Conservation (phyloP, 2,797 vertebrate genomes). For the Mus minutoides region DNA sequence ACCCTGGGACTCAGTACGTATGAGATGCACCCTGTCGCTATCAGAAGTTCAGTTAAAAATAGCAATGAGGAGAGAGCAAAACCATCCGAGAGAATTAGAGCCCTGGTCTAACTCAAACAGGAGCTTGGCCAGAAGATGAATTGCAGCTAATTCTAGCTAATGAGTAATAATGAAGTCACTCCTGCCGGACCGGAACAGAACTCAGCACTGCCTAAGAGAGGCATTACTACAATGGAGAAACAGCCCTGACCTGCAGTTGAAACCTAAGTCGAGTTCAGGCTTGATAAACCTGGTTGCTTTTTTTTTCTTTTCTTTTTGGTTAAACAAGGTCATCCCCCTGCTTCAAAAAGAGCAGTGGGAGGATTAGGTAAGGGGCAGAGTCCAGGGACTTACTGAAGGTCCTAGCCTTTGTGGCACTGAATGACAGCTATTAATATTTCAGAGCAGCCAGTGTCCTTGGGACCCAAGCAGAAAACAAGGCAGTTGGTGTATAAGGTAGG, state of each 20-base stretch:
- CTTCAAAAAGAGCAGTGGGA: accelerated
- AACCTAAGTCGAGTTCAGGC: background rate
- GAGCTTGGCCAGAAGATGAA: slow-evolving; percentile 28
- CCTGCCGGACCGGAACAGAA: background rate
- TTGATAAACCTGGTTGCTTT: background rate
- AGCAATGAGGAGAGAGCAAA: background rate
- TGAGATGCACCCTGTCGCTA: background rate
- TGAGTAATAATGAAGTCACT: background rate
- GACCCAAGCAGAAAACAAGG: background rate
- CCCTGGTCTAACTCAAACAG: background rate
- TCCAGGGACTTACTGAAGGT: background rate
- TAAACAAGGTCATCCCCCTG: background rate
- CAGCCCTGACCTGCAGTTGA: background rate
- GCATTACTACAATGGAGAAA: accelerated
- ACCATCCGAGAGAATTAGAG: background rate
- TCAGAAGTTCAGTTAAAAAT: background rate
- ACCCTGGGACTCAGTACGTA: background rate
- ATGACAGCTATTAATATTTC: background rate
- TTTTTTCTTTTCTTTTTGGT: background rate
- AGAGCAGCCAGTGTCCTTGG: background rate
- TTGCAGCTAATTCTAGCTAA: background rate
- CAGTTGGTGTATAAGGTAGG: background rate
- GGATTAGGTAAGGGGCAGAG: background rate
- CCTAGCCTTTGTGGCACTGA: background rate
- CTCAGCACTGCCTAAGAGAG: background rate